Evolutionary conservation across 2,888 invertebrate genomes (phyloP).

Genomic region (Digitonthophagus gazella): DNA sequence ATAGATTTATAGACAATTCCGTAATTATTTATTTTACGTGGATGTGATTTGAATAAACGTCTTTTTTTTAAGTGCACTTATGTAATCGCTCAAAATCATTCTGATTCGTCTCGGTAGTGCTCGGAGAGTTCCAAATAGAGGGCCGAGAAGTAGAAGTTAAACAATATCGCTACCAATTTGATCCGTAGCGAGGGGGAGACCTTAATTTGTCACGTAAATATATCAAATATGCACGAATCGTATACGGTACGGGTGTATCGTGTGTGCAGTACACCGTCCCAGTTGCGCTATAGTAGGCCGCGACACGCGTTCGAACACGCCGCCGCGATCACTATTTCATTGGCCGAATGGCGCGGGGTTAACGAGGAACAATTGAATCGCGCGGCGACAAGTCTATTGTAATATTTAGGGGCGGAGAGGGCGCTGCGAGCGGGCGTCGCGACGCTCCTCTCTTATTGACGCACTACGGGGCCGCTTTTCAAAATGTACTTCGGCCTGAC

Average conservation of each 20-base stretch:
- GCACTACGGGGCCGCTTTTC: not conserved
- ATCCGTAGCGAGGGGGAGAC: constrained; percentile 37
- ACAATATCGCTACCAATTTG: constrained; percentile 45
- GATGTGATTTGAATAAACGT: too few relatives aligned
- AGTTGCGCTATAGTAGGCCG: constrained; percentile 19
- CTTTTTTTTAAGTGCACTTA: not conserved
- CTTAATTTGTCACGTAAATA: constrained; percentile 52
- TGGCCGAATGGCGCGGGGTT: constrained; percentile 48
- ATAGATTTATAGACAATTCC: too few relatives aligned
- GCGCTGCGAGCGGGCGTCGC: not conserved
- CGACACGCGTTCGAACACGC: constrained; percentile 5
- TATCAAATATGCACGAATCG: constrained; percentile 52
- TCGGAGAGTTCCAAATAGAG: not conserved
- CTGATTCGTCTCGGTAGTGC: not conserved
- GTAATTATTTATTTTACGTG: too few relatives aligned
- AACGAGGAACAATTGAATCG: constrained; percentile 53
- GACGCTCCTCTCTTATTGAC: not conserved
- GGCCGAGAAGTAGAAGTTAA: constrained; percentile 25
- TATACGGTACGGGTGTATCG: constrained; percentile 45
- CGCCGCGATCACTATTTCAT: constrained; percentile 26
- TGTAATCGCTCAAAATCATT: not conserved
- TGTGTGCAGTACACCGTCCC: constrained; percentile 35
- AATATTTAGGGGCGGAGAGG: constrained; percentile 9
- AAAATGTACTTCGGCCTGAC: not conserved
- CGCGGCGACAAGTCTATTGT: constrained; percentile 39